Base-by-base conservation (phyloP, 2,113 vertebrate genomes). In the Oncorhynchus mykiss region DNA sequence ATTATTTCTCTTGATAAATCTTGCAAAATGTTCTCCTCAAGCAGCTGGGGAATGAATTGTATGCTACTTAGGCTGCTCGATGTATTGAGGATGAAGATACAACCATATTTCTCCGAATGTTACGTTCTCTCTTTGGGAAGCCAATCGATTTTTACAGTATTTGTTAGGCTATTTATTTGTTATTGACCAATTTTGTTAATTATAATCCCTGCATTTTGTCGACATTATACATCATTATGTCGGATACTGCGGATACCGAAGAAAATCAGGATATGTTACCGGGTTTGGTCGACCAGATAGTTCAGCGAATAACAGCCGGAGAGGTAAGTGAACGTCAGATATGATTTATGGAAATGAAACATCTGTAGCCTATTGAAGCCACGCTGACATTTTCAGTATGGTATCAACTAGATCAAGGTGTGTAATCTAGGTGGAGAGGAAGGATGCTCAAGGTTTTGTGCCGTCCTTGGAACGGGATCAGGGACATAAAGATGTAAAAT, bases 301-400 rank as follows among this genome's bases (percentile, higher is more conserved):
- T 69, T n/a, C 34, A 70, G 68, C 82, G 96, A 72, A 88, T 98
- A 78, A 93, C 94, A 80, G 82, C 86, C 71, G 95, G 92, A 82
- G 94, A 97, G 97, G 97, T 97, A 88, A 91, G 94, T 59, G 49
- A 20, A 75, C 9, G 49, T 68, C 11, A 22, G 20, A 22, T 70
- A 81, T 81, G 82, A 85, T 85, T 80, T 80, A 80, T 18, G 72
- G 34, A 39, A 39, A 3, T 87, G 88, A 82, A 85, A 82, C 82
- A 80, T 20, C 49, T 4, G 78, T 59, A 75, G 71, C 75, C 49
- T 82, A 85, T 16, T 79, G 67, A 29, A 75, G 2, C 45, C 7
- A 20, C 49, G 54, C 20, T 8, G 66, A 4, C 29, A 5, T 27
- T 49, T 24, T n/a, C 31, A n/a, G 11, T 39, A 25, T 54, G 66